Conservation (phyloP, 2,113 vertebrate genomes). For the Dunckerocampus dactyliophorus region DNA sequence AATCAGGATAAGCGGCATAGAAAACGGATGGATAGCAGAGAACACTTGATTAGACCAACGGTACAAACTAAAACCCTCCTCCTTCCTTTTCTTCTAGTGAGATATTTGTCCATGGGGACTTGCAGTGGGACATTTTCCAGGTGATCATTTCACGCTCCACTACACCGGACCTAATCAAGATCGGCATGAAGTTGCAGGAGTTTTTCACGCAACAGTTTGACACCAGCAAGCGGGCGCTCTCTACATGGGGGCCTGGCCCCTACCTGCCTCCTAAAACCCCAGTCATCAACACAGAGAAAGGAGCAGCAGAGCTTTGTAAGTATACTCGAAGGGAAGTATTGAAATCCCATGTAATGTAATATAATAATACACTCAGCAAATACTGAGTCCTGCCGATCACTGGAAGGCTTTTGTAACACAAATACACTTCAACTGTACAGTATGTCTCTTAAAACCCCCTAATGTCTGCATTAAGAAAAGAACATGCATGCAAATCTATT, state of each 20-base stretch:
- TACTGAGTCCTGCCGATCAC: neutral
- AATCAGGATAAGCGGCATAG: too few relatives aligned
- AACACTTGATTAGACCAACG: neutral
- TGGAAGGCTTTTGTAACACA: slow-evolving; percentile 48
- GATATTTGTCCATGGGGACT: slow-evolving; percentile 95
- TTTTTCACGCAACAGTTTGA: slow-evolving; percentile 99
- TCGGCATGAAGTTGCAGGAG: slow-evolving; percentile 99
- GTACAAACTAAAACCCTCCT: neutral
- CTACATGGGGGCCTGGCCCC: slow-evolving; percentile 95
- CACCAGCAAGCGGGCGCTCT: slow-evolving; percentile 94
- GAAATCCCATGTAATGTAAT: neutral
- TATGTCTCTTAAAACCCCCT: too few relatives aligned
- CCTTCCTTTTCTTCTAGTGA: slow-evolving; percentile 69
- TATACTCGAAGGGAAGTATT: slow-evolving; percentile 1
- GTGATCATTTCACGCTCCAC: slow-evolving; percentile 99
- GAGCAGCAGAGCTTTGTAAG: slow-evolving; percentile 86
- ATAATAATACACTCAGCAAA: neutral
- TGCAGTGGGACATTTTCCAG: slow-evolving; percentile 99
- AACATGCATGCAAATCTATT: too few relatives aligned
- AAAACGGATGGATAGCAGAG: too few relatives aligned
- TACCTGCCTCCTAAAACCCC: slow-evolving; percentile 90
- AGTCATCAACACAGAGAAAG: slow-evolving; percentile 81
- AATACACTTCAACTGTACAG: too few relatives aligned
- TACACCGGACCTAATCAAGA: slow-evolving; percentile 98
- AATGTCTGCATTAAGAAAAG: too few relatives aligned